Evolutionary conservation across 2,797 vertebrate genomes (phyloP).

Genomic region (Cyprinella venusta): DNA sequence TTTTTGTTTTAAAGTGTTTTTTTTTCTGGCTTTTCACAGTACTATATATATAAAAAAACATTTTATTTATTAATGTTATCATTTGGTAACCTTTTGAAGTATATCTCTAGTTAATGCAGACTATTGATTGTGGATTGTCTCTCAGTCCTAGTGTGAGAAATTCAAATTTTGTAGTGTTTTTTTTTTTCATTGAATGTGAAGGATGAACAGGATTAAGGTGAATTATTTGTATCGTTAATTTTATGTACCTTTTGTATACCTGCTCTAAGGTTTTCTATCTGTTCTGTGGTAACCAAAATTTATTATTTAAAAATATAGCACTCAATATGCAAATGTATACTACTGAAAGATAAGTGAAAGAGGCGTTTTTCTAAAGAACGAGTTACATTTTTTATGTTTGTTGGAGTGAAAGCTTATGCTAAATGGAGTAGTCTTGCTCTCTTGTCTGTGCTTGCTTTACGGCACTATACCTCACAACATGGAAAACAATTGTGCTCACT

Average conservation of each 20-base stretch:
- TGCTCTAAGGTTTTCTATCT: constrained; percentile 37
- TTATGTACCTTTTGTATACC: constrained; percentile 48
- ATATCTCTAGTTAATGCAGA: constrained; percentile 7
- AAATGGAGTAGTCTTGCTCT: constrained; percentile 54
- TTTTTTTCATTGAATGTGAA: constrained; percentile 11
- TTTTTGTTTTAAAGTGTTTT: constrained; percentile 17
- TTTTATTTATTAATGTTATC: constrained; percentile 18
- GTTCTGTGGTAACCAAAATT: constrained; percentile 45
- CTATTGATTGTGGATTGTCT: constrained; percentile 29
- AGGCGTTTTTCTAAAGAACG: constrained; percentile 31
- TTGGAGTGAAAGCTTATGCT: constrained; percentile 29
- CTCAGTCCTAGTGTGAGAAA: background rate
- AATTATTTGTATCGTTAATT: constrained; percentile 25
- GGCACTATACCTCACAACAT: constrained; percentile 30
- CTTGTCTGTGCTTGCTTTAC: background rate
- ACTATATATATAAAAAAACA: background rate
- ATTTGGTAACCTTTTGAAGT: constrained; percentile 18
- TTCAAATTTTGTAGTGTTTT: background rate
- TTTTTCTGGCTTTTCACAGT: constrained; percentile 12
- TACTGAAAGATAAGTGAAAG: constrained; percentile 28
- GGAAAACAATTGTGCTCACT: constrained; percentile 4
- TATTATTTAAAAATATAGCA: constrained; percentile 56
- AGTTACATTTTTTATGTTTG: constrained; percentile 21
- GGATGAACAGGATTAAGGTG: constrained; percentile 43
- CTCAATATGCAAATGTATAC: constrained; percentile 48